Evolutionary conservation across 2,113 vertebrate species (phyloP), one percentile per base, ranked within the genome.

Genomic region (Pseudorectes ferrugineus): DNA sequence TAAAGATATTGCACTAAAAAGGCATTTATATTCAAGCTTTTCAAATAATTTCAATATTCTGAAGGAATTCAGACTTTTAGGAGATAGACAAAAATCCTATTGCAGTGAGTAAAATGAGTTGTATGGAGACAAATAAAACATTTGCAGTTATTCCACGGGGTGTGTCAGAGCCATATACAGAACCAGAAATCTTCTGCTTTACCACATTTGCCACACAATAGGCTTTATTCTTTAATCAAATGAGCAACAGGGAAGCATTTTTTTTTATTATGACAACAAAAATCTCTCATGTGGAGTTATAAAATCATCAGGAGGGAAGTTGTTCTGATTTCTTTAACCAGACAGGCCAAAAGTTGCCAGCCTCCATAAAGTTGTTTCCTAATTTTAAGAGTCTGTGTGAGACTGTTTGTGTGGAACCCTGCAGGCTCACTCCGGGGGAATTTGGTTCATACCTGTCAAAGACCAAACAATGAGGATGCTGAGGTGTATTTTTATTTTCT

Each of bases 351-450:
- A 97, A 94, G 84, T 95, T 94, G 35, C 36, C 84, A 89, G 17
- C 8, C 26, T 89, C 77, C 54, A 54, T 62, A 45, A 95, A 94
- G 81, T 91, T 95, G 35, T 89, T 85, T 36, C 67, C 51, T 76
- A 85, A 89, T 85, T 97, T 88, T 83, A 46, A 88, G 62, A 89
- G 74, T 88, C 87, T 83, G 15, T 76, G 71, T 85, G 62, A 74
- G 89, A 88, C 66, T 95, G 70, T 92, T 87, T 95, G 67, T 93
- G 78, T 85, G 93, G 89, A 97, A 94, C 95, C 96, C 96, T 93
- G 93, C 89, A 93, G 94, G 95, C 94, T 94, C 48, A 97, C 96
- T 97, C 89, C 93, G 45, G 96, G 94, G 96, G 87, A 97, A 79
- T 89, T 95, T 88, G 92, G 87, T 89, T 94, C 78, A 70, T 72